Conservation (phyloP, 2,113 vertebrate species). For the Sardina pilchardus region DNA sequence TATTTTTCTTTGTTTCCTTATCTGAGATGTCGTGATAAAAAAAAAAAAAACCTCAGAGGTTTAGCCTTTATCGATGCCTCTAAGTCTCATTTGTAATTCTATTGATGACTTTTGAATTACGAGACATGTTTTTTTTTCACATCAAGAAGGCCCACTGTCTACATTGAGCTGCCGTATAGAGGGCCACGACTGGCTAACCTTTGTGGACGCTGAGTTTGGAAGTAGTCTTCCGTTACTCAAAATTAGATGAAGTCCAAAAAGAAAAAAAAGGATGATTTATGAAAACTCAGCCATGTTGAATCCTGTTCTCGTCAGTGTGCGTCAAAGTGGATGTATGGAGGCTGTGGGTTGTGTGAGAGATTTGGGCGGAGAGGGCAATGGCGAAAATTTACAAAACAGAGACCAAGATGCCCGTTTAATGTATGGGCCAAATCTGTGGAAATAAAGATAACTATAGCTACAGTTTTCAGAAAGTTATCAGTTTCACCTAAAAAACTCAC, state of each 20-base stretch:
- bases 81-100: not conserved
- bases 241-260: constrained; percentile 20
- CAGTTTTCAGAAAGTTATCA: not conserved
- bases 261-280: not conserved
- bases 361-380: not conserved
- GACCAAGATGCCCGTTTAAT: not conserved
- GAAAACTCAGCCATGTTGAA: not conserved
- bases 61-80: not conserved
- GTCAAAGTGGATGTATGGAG: not conserved
- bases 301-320: not conserved
- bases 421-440: not conserved
- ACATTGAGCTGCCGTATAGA: not conserved
- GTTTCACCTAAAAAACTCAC: not conserved
- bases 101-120: not conserved
- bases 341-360: not conserved
- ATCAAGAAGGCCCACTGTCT: not conserved
- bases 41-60: not conserved
- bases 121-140: not conserved
- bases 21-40: constrained; percentile 35
- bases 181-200: not conserved
- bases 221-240: constrained; percentile 18
- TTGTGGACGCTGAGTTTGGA: constrained; percentile 22
- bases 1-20: constrained; percentile 34
- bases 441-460: not conserved
- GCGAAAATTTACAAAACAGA: constrained; percentile 2